Conservation (phyloP, 2,797 vertebrate species). For the Dromococcyx pavoninus region DNA sequence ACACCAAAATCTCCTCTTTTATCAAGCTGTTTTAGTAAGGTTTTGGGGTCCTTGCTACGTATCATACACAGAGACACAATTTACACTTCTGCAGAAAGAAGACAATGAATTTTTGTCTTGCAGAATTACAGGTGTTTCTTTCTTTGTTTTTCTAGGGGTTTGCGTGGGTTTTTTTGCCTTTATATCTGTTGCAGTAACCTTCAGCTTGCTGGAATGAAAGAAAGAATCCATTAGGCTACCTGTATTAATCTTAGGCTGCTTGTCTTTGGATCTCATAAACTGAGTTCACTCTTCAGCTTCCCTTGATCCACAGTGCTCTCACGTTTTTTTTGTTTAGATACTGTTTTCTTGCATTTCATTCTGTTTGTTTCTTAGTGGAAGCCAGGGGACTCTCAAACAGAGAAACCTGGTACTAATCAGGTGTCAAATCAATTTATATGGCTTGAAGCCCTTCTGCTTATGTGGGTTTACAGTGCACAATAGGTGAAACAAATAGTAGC, state of each 20-base stretch:
- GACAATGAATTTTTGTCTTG: background rate
- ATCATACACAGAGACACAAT: background rate
- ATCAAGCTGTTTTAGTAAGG: background rate
- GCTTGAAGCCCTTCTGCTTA: background rate
- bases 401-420: background rate
- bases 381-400: background rate
- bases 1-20: background rate
- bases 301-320: background rate
- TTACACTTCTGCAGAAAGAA: background rate
- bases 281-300: background rate
- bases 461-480: background rate
- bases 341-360: rapidly evolving
- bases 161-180: too few species aligned
- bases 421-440: background rate
- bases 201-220: background rate
- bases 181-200: background rate
- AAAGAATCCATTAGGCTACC: background rate
- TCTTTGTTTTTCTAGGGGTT: too few species aligned
- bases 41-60: background rate
- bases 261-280: background rate
- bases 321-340: background rate
- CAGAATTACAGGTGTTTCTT: background rate
- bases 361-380: background rate
- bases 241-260: background rate
- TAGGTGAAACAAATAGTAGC: background rate